phyloP scores from a whole-genome alignment of 2,888 invertebrate species.

The Periphyllus acericola region DNA sequence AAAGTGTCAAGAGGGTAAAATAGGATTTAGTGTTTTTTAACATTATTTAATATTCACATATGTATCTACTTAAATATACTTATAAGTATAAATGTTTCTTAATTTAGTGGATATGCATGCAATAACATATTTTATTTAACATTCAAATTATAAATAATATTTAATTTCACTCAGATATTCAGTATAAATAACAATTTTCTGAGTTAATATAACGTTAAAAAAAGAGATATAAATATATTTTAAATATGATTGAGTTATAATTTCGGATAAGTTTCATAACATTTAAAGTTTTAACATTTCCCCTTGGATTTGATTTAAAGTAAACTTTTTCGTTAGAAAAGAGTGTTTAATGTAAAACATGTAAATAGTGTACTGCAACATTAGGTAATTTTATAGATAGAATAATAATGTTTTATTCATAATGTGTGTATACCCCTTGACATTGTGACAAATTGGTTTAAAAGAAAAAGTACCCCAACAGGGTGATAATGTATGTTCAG shows the following conservation, averaged over 20 bases:
- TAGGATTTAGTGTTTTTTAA: too few relatives aligned
- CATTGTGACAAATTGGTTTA: slow-evolving; percentile 25
- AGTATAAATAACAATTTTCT: neutral
- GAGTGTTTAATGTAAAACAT: slow-evolving; percentile 1
- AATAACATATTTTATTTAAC: neutral
- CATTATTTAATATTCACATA: too few relatives aligned
- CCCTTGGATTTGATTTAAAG: neutral
- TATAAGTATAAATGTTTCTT: too few relatives aligned
- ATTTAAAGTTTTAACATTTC: neutral
- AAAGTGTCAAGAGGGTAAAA: too few relatives aligned
- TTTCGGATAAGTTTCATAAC: neutral
- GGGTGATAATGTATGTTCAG: neutral
- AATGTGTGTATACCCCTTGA: neutral
- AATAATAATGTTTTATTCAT: slow-evolving; percentile 46
- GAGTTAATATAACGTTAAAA: neutral
- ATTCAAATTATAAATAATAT: neutral
- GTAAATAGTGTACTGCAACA: slow-evolving; percentile 1
- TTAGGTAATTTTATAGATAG: slow-evolving; percentile 2
- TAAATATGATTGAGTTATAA: neutral
- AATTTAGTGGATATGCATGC: too few relatives aligned
- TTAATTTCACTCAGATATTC: neutral
- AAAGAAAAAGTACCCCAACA: neutral
- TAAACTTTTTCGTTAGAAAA: neutral
- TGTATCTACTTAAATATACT: too few relatives aligned
- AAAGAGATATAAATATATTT: neutral